phyloP scores from a whole-genome alignment of 64 coral and sea anemone genomes.

The Astreopora myriophthalma region DNA sequence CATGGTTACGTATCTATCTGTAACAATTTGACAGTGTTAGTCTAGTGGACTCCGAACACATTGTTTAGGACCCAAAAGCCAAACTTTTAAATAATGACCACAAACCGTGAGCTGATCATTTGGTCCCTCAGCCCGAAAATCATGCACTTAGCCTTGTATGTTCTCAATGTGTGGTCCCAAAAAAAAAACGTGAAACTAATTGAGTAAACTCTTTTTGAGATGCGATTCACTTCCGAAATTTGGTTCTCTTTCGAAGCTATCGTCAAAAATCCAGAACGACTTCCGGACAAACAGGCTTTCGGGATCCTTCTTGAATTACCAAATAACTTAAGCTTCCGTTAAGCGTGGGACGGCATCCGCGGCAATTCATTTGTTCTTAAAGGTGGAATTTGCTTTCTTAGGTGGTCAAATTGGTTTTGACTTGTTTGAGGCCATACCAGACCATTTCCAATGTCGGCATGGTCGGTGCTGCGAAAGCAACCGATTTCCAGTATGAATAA shows the following conservation, averaged over 20 bases:
- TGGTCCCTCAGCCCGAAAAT: no score
- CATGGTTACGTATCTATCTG: no score
- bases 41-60: no score
- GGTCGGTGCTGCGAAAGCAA: not conserved
- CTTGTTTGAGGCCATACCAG: not conserved
- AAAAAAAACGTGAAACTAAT: not conserved
- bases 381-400: not conserved
- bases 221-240: not conserved
- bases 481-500: no score
- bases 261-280: not conserved
- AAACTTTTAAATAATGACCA: no score
- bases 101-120: no score
- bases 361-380: not conserved
- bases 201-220: not conserved
- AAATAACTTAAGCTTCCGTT: constrained; percentile 4
- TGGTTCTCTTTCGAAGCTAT: not conserved
- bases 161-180: not conserved
- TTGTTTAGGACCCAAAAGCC: no score
- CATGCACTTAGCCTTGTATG: not conserved
- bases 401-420: not conserved
- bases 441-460: not conserved
- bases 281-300: constrained; percentile 2
- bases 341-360: constrained; percentile 13
- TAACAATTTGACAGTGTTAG: no score
- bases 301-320: not conserved